phyloP scores from a whole-genome alignment of 2,888 invertebrate species.

The Xanthia icteritia region DNA sequence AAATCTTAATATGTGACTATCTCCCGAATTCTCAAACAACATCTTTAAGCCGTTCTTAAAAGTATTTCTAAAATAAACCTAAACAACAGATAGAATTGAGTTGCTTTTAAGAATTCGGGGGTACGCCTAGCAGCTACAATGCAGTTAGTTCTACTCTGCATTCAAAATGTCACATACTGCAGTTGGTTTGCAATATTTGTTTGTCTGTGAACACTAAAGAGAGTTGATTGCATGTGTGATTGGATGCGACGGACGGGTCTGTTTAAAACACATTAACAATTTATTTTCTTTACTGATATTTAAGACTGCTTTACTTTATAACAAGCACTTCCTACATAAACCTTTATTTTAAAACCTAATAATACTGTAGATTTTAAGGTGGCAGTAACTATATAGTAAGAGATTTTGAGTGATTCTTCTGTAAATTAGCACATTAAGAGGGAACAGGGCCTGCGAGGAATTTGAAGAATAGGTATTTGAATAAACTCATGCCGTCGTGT shows the following conservation, averaged over 20 bases:
- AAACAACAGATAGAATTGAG: too few relatives aligned
- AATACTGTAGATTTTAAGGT: slow-evolving; percentile 53
- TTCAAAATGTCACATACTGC: slow-evolving; percentile 20
- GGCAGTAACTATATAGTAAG: slow-evolving; percentile 47
- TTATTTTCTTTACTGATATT: slow-evolving; percentile 30
- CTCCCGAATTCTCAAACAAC: too few relatives aligned
- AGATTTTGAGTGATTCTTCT: slow-evolving; percentile 3
- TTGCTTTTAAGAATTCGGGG: too few relatives aligned
- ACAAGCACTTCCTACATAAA: slow-evolving; percentile 42
- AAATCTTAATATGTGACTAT: too few relatives aligned
- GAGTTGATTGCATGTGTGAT: slow-evolving; percentile 60
- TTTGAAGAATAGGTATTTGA: too few relatives aligned
- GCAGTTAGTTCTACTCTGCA: neutral
- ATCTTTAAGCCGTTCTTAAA: too few relatives aligned
- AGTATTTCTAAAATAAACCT: too few relatives aligned
- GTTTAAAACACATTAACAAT: slow-evolving; percentile 45
- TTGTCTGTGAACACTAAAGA: slow-evolving; percentile 20
- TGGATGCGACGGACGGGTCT: slow-evolving; percentile 13
- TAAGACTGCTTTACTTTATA: slow-evolving; percentile 38
- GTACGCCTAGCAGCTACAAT: neutral
- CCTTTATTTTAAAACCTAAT: slow-evolving; percentile 12
- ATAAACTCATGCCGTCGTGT: too few relatives aligned
- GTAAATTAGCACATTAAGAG: neutral
- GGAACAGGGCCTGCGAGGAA: too few relatives aligned
- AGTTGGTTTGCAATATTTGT: slow-evolving; percentile 18